These are phyloP conservation scores for Idris sp. DNA, from an alignment of 1,140 invertebrate genomes.

Conservation along the genomic window DNA sequence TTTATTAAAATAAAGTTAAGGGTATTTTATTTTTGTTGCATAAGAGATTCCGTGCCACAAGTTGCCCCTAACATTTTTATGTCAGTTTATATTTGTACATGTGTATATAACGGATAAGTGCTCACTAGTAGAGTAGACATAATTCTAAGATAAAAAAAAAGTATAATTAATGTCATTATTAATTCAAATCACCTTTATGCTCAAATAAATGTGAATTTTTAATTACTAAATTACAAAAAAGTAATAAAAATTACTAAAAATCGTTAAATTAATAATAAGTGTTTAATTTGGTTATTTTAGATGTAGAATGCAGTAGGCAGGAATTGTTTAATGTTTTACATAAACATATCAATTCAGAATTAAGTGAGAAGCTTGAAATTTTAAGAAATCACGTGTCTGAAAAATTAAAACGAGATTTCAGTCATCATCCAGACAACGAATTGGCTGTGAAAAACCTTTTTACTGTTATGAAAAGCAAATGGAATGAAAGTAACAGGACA, in stretches of 20 bases:
- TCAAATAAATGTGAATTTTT: constrained; percentile 1
- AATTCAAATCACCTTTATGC: constrained; percentile 2
- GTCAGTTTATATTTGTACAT: too few relatives aligned
- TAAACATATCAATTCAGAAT: constrained; percentile 2
- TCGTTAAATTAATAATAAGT: not conserved
- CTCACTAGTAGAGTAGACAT: not conserved
- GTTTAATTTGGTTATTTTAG: not conserved
- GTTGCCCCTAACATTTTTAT: too few relatives aligned
- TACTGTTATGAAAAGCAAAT: not conserved
- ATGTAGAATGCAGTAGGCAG: constrained; percentile 11
- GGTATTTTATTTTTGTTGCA: too few relatives aligned
- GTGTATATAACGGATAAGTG: not conserved
- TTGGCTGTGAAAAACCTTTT: constrained; percentile 4
- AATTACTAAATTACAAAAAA: constrained; percentile 4
- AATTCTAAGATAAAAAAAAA: not conserved
- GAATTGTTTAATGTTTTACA: constrained; percentile 15
- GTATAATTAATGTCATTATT: not conserved
- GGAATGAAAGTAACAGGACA: constrained; percentile 4
- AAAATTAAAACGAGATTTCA: constrained; percentile 13
- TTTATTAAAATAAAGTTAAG: too few relatives aligned
- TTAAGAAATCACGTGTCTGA: constrained; percentile 8
- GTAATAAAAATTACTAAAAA: constrained; percentile 1
- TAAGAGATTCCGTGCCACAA: too few relatives aligned
- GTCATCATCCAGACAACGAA: constrained; percentile 5
- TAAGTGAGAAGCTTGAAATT: constrained; percentile 3